These are phyloP conservation scores for Ictalurus furcatus DNA, from an alignment of 2,113 vertebrate species.

Conservation along the genomic window DNA sequence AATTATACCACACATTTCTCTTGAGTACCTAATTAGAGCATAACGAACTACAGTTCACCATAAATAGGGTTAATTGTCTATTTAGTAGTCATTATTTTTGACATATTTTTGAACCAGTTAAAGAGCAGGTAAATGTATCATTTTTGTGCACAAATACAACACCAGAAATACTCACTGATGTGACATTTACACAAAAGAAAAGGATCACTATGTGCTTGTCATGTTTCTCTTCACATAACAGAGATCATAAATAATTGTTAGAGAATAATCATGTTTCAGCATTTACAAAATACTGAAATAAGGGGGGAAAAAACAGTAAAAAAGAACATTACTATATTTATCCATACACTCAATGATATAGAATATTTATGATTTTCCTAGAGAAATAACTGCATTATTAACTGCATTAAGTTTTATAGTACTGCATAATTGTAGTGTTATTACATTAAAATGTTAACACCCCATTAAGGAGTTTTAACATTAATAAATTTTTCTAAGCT, in stretches of 20 bases:
- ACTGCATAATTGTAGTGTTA: not conserved
- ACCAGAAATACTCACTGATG: not conserved
- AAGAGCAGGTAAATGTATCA: not conserved
- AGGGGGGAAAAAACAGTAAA: not conserved
- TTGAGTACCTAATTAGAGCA: slow-evolving; percentile 18
- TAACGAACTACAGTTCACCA: not conserved
- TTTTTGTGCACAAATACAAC: not conserved
- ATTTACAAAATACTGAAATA: not conserved
- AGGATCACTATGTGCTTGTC: too few species aligned
- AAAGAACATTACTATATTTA: not conserved
- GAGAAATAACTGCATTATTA: not conserved
- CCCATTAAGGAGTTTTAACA: not conserved
- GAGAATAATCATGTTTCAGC: not conserved
- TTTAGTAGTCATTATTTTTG: not conserved
- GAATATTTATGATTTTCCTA: too few species aligned
- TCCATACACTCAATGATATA: too few species aligned
- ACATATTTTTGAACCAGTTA: not conserved
- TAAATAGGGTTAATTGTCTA: not conserved
- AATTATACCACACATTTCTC: slow-evolving; percentile 19
- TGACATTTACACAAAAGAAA: not conserved
- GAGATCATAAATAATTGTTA: not conserved
- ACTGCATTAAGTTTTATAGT: not conserved
- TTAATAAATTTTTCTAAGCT: not conserved
- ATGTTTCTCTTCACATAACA: not conserved
- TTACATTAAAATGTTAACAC: not conserved